Evolutionary conservation across 2,888 invertebrate species (phyloP), one percentile per base, ranked within the genome.

Genomic region (Calameuta filiformis): DNA sequence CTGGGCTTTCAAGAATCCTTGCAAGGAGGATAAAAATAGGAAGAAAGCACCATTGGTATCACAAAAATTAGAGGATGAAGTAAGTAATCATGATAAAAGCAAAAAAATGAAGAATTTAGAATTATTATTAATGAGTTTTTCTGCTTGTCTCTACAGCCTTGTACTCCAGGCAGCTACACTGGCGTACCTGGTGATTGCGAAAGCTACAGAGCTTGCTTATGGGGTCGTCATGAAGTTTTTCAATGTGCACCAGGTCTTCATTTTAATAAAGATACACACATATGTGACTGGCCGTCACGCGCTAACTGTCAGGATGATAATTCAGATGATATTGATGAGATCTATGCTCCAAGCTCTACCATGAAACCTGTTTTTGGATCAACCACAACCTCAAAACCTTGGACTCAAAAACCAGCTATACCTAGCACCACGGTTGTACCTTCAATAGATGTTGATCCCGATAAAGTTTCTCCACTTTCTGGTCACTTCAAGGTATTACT

Each of bases 241-340:
- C 92, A 94, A 23, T 97, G 97, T 89, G 96, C 96, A 0, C 95
- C 96, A 0, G 95, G 96, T 1, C 93, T 97, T 1, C 94, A 95
- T 80, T 97, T 96, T 95, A 94, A 95, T 84, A 92, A 93, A 11
- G 93, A 94, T 11, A 92, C 92, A 9, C 93, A 93, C 23, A 95
- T 95, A 85, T 97, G 97, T 87, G 96, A 97, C 90, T 96, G 96
- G 95, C 95, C 95, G 0, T 92, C 93, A 69, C 93, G 94, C 79
- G 94, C 94, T 0, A 94, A 94, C 33, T 96, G 96, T 85, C 73
- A 89, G 3, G 87, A 87, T 12, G 83, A 91, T n/a, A 35, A 78
- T 56, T 75, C 37, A 12, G 40, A 31, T 31, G 71, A 31, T 4
- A 34, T 71, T 31, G 12, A 80, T 75, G 69, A 76, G 79, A 31